Conservation (phyloP, 2,797 vertebrate genomes). For the Scolopax bukidnonensis region DNA sequence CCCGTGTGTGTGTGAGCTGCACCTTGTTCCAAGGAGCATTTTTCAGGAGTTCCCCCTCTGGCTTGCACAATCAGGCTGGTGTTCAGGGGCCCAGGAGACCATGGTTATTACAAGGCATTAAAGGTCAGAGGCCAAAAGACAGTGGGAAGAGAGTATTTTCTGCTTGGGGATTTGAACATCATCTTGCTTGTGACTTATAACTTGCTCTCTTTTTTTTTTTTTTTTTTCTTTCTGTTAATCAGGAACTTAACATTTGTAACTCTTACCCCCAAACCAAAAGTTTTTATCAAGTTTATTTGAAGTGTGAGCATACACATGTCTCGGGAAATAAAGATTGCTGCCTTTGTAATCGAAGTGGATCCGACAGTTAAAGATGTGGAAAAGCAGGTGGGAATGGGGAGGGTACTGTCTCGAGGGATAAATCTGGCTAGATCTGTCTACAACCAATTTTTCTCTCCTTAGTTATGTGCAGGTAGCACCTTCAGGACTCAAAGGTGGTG, state of each 20-base stretch:
- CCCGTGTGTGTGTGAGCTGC: background rate
- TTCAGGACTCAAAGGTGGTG: background rate
- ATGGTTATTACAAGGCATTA: background rate
- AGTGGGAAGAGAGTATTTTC: background rate
- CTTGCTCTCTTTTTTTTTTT: background rate
- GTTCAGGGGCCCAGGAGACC: background rate
- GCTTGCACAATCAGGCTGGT: background rate
- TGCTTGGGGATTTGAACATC: background rate
- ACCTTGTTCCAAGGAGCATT: background rate
- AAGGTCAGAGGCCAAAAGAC: background rate
- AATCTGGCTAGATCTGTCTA: background rate
- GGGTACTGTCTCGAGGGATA: background rate
- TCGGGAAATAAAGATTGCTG: constrained; percentile 46
- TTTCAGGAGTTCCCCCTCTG: background rate
- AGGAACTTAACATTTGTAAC: background rate
- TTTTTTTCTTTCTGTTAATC: background rate
- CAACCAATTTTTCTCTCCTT: background rate
- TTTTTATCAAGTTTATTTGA: background rate
- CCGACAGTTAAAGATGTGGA: background rate
- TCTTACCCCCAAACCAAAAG: background rate
- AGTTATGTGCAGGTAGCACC: rapidly evolving
- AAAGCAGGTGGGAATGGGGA: background rate
- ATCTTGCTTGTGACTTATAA: background rate
- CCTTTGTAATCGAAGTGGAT: constrained; percentile 48
- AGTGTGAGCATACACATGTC: background rate